A percentile compares a stretch with the other conserved stretches of the same genome.
Conservation (phyloP, 2,113 vertebrate species). For the Heterochromis multidens region DNA sequence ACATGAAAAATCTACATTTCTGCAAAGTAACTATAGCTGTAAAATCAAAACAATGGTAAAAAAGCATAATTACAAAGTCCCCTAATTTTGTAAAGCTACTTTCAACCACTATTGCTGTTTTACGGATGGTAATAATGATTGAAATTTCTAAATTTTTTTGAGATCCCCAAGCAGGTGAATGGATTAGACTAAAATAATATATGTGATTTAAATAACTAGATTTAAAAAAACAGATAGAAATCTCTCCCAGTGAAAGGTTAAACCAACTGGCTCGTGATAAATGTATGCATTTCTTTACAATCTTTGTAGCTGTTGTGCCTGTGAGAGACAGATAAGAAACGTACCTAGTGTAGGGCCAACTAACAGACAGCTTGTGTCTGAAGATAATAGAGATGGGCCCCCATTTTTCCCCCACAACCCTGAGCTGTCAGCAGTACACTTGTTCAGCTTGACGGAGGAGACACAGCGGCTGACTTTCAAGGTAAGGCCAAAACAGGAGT, state of each 20-base stretch:
- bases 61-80: accelerated
- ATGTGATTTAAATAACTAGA: background rate
- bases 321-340: constrained; percentile 52
- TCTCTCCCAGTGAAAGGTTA: background rate
- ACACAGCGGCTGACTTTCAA: constrained; percentile 22
- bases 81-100: background rate
- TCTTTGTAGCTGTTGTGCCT: background rate
- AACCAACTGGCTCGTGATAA: background rate
- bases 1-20: background rate
- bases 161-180: background rate
- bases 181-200: background rate
- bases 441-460: constrained; percentile 10
- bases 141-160: background rate
- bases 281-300: background rate
- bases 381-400: constrained; percentile 47
- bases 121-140: background rate
- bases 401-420: background rate
- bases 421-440: constrained; percentile 9
- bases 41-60: background rate
- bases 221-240: background rate
- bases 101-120: background rate
- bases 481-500: constrained; percentile 41
- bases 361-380: constrained; percentile 29
- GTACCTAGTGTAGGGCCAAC: background rate
- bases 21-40: background rate